Evolutionary conservation across 2,797 vertebrate genomes (phyloP), one percentile per base, ranked within the genome.

Genomic region (Centropyge bicolor): DNA sequence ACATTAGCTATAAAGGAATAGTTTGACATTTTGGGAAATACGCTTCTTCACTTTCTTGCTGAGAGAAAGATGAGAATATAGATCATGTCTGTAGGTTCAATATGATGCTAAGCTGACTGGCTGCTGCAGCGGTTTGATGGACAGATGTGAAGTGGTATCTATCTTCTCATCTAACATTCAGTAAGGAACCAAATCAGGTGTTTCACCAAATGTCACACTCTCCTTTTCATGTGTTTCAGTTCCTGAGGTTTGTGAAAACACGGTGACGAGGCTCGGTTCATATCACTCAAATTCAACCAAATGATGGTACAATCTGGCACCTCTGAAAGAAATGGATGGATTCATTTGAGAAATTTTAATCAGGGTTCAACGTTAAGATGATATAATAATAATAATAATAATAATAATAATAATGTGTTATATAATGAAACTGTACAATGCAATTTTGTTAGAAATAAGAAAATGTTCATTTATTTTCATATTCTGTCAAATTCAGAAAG

Each of bases 391-490:
- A 31, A 31, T 31, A 31, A 31, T 31, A 31, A 31, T 31, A 31
- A 31, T 31, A 31, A 31, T 31, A 31, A 31, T 79, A 43, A 81
- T 66, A 67, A 69, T 35, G 38, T 62, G 61, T 78, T 14, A 57
- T 14, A 57, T n/a, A 40, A 66, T 60, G 36, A 66, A 88, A 81
- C 78, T 69, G 65, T 83, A 79, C 70, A 82, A 88, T 87, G 85
- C 87, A 90, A 86, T 79, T 86, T 86, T 87, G 79, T 88, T 80
- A 85, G 77, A 74, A 71, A 77, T 20, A 0, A 81, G 31, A 73
- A 85, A 73, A 83, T 77, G 43, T 71, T 4, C 9, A 40, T 83
- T 89, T 90, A 90, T 89, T 92, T 92, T 91, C 80, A 72, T 91
- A 91, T 89, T 74, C 63, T 80, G 77, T 80, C 11, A 5, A 67